Percentiles rank a stretch among this genome's conserved stretches.
Evolutionary conservation across 2,888 invertebrate genomes (phyloP).

Genomic region (Sinopyrophorus schimmeli): DNA sequence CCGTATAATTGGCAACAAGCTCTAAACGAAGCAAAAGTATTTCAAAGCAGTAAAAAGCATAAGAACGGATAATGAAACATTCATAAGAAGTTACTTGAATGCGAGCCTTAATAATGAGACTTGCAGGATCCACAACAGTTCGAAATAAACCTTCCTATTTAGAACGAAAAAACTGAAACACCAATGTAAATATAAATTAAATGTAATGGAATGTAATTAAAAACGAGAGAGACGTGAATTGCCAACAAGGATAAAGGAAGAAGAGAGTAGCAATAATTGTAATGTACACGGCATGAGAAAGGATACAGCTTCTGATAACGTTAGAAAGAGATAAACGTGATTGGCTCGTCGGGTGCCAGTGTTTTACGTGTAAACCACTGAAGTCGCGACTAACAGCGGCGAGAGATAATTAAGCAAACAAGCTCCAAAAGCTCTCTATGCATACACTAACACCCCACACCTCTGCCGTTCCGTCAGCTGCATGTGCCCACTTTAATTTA

Average conservation of each 20-base stretch:
- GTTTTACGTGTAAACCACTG: slow-evolving; percentile 38
- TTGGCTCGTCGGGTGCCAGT: slow-evolving; percentile 37
- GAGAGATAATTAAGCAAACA: slow-evolving; percentile 44
- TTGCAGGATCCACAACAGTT: slow-evolving; percentile 31
- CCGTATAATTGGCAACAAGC: slow-evolving; percentile 37
- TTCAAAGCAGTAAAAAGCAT: slow-evolving; percentile 35
- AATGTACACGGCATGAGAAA: slow-evolving; percentile 28
- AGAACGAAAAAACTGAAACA: slow-evolving; percentile 37
- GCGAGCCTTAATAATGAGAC: slow-evolving; percentile 36
- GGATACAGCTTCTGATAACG: not conserved
- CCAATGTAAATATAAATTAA: slow-evolving; percentile 43
- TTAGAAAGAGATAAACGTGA: slow-evolving; percentile 31
- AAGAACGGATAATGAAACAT: slow-evolving; percentile 38
- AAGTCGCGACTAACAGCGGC: slow-evolving; percentile 38
- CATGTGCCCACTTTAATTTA: slow-evolving; percentile 46
- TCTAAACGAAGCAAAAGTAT: slow-evolving; percentile 35
- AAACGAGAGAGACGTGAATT: slow-evolving; percentile 38
- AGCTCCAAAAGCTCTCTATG: slow-evolving; percentile 40
- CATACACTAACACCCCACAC: slow-evolving; percentile 36
- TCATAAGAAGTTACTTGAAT: slow-evolving; percentile 35
- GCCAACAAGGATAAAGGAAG: slow-evolving; percentile 30
- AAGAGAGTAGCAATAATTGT: slow-evolving; percentile 36
- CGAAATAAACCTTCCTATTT: slow-evolving; percentile 34
- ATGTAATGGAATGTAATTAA: slow-evolving; percentile 45
- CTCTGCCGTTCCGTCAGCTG: slow-evolving; percentile 41